These are phyloP conservation scores for Enteromius radiatus DNA, from an alignment of 2,797 vertebrate genomes.

Conservation along the genomic window DNA sequence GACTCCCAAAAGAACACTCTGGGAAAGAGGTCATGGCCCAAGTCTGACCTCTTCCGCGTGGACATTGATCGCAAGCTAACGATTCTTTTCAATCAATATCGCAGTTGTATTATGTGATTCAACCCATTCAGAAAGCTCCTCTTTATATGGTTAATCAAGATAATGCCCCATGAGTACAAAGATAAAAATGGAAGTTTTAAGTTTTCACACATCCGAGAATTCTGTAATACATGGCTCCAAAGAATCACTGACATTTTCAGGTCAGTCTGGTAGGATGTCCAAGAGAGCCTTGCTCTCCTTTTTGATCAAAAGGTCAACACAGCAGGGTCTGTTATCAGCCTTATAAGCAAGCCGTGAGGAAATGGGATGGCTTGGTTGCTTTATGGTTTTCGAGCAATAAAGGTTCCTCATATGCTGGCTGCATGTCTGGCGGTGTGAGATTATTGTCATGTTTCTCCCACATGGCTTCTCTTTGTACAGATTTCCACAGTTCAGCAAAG, in stretches of 20 bases:
- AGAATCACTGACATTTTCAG: conserved; percentile 25
- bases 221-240: background rate
- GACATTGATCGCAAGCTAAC: conserved; percentile 61
- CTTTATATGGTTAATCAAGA: background rate
- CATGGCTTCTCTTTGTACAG: conserved; percentile 26
- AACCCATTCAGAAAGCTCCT: conserved; percentile 2
- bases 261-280: conserved; percentile 14
- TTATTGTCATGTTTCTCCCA: conserved; percentile 40
- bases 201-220: background rate
- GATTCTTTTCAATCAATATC: conserved; percentile 32
- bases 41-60: conserved; percentile 61
- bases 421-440: conserved; percentile 45
- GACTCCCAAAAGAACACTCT: conserved; percentile 64
- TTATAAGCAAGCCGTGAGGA: background rate
- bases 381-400: conserved; percentile 1
- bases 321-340: conserved; percentile 6
- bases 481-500: conserved; percentile 32
- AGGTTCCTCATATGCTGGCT: conserved; percentile 15
- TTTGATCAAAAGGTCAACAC: conserved; percentile 43
- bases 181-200: conserved; percentile 5
- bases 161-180: background rate
- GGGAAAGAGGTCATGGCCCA: conserved; percentile 61
- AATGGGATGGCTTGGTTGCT: conserved; percentile 8
- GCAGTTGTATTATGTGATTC: conserved; percentile 1
- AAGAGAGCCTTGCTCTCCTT: conserved; percentile 10